Evolutionary conservation across 2,888 invertebrate species (phyloP).

Genomic region (Apodemia mormo): DNA sequence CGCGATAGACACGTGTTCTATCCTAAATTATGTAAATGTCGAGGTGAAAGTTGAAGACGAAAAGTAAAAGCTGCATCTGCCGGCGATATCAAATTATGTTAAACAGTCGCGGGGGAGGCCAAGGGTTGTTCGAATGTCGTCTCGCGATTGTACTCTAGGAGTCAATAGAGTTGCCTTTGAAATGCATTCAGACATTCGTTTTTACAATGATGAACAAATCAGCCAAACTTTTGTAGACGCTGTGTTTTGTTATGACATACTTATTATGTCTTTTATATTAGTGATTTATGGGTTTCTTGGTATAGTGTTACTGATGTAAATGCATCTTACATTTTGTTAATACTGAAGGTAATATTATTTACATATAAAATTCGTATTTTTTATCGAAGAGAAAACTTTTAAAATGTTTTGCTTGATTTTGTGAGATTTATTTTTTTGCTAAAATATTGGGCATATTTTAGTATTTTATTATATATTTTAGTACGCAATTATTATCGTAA

Average conservation of each 20-base stretch:
- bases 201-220: conserved; percentile 68
- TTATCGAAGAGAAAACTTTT: neutral
- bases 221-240: conserved; percentile 61
- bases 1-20: conserved; percentile 49
- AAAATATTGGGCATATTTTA: no score
- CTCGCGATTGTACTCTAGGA: conserved; percentile 55
- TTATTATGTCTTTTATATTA: conserved; percentile 52
- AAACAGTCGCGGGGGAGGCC: conserved; percentile 56
- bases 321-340: neutral
- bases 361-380: neutral
- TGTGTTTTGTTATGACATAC: conserved; percentile 53
- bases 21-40: conserved; percentile 65
- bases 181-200: conserved; percentile 52
- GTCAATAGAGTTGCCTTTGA: conserved; percentile 49
- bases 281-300: conserved; percentile 59
- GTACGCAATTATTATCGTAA: no score
- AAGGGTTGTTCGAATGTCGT: conserved; percentile 55
- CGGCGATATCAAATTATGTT: conserved; percentile 65
- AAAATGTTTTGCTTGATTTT: neutral
- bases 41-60: conserved; percentile 78
- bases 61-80: conserved; percentile 78
- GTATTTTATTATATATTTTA: no score
- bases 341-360: neutral
- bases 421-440: neutral
- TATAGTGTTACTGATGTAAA: neutral